Evolutionary conservation across 2,113 vertebrate genomes (phyloP).

Genomic region (Lichenostomus cassidix): DNA sequence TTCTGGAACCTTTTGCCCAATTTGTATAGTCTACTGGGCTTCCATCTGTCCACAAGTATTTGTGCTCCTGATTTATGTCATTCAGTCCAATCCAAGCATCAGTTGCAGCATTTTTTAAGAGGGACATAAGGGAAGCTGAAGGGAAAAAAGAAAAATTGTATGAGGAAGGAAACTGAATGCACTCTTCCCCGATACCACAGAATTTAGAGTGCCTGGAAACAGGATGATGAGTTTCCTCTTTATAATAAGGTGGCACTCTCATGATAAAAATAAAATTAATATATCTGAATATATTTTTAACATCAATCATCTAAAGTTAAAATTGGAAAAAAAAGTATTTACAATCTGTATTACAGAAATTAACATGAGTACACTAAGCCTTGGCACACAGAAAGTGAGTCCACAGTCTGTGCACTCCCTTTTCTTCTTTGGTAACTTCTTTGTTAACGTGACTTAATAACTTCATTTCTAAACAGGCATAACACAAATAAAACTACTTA

Average conservation of each 20-base stretch:
- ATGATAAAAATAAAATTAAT: not conserved
- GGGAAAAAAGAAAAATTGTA: not conserved
- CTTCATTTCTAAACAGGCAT: not conserved
- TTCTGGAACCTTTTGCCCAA: slow-evolving; percentile 89
- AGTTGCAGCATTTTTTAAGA: slow-evolving; percentile 67
- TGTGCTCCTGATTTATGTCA: slow-evolving; percentile 86
- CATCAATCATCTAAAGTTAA: not conserved
- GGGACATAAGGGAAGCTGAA: slow-evolving; percentile 86
- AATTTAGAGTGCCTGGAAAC: not conserved
- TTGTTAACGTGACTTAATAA: not conserved
- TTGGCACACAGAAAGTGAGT: not conserved
- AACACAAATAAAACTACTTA: not conserved
- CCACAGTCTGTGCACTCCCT: not conserved
- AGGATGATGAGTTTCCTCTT: not conserved
- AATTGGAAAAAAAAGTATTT: not conserved
- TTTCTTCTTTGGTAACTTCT: not conserved
- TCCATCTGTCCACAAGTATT: slow-evolving; percentile 91
- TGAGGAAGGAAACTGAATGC: not conserved
- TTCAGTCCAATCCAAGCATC: slow-evolving; percentile 91
- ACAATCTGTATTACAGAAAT: not conserved
- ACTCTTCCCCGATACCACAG: not conserved
- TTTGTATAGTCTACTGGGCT: slow-evolving; percentile 86
- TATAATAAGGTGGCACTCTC: not conserved
- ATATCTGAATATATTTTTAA: not conserved
- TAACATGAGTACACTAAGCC: not conserved